Evolutionary conservation across 2,888 invertebrate genomes (phyloP).

Genomic region (Entomobrya proxima): DNA sequence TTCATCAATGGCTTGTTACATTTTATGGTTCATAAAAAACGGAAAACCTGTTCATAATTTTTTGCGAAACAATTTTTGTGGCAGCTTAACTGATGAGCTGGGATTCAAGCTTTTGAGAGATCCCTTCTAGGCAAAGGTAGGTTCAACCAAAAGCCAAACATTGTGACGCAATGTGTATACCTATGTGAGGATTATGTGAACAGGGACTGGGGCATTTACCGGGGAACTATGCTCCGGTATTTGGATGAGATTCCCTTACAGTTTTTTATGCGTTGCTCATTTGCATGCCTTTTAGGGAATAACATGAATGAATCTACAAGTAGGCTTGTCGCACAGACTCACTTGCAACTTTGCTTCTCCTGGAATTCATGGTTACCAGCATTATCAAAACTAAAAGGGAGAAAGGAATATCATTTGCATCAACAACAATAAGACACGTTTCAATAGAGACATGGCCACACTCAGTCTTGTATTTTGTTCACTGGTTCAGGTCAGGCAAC

Average conservation of each 20-base stretch:
- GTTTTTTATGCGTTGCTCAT: not conserved
- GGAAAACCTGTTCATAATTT: conserved; percentile 30
- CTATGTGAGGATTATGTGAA: not conserved
- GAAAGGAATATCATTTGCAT: not conserved
- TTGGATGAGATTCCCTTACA: not conserved
- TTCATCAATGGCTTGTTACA: too few species aligned
- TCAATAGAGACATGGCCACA: not conserved
- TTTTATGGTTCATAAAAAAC: not conserved
- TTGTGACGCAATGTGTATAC: not conserved
- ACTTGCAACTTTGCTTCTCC: conserved; percentile 1
- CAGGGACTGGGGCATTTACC: too few species aligned
- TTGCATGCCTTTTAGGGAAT: conserved; percentile 15
- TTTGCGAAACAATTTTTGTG: conserved; percentile 6
- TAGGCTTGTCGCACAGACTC: not conserved
- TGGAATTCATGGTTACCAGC: not conserved
- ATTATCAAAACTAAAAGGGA: not conserved
- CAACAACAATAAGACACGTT: conserved; percentile 6
- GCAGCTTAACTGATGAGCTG: not conserved
- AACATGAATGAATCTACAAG: not conserved
- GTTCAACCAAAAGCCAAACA: not conserved
- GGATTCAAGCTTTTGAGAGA: too few species aligned
- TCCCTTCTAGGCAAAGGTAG: not conserved
- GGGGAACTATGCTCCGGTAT: not conserved
- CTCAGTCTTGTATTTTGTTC: not conserved
- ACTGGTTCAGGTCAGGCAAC: not conserved